Base-by-base conservation (phyloP, 2,113 vertebrate species). In the Canis aureus region DNA sequence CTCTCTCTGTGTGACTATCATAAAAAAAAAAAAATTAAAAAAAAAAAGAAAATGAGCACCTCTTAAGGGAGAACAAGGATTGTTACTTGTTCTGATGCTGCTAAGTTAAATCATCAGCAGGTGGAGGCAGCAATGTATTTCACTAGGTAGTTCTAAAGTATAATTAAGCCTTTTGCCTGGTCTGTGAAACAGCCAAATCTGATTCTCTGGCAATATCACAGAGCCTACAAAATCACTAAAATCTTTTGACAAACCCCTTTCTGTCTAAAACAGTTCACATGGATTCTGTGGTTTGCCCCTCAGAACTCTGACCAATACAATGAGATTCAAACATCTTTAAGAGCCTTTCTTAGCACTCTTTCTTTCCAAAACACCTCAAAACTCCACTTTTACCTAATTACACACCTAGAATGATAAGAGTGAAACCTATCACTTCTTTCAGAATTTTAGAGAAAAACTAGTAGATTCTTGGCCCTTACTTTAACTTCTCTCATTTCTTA, bases 271-370 rank as follows among this genome's bases (percentile, higher is more conserved):
- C 4, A 89, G 84, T 76, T 74, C 53, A 93, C 60, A 51, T 53
- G 86, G 55, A 59, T 66, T 95, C 87, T 25, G 13, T 38, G 60
- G 20, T 89, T 96, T 79, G 23, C 60, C 53, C 5, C 62, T 85
- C 57, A 96, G 67, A 96, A 89, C 8, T n/a, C 8, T 51, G 81
- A 86, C 86, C 81, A 78, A 53, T 71, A 91, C 25, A 66, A 78
- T 20, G 23, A 43, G 53, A 87, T 38, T 59, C 49, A 80, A 67
- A 38, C 57, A 93, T 53, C 62, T 76, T 84, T 76, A 51, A 96
- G 78, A 82, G 74, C 0, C 11, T 91, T 91, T 59, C 22, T 79
- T 53, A 32, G 55, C 12, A 49, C 20, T 5, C 20, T 85, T 84
- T 32, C 51, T 60, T 84, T 86, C 32, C 71, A 71, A 89, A 93